Evolutionary conservation across 2,888 invertebrate genomes (phyloP), one percentile per base, ranked within the genome.

Genomic region (Leptothorax acervorum): DNA sequence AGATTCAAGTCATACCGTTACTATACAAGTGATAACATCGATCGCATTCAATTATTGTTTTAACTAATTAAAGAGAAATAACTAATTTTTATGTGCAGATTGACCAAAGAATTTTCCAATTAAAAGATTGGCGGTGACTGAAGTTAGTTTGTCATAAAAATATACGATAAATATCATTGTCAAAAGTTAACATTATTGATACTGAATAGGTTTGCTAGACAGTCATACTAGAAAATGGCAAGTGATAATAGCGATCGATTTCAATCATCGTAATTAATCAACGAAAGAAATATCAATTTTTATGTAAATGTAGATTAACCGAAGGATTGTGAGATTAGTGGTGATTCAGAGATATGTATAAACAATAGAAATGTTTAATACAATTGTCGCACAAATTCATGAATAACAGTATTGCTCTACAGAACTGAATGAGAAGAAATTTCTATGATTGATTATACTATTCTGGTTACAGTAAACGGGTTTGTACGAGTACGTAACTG

Each of bases 391-490:
- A 39, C 6, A 15, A 35, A 31, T 51, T n/a, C n/a, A n/a, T 15
- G 53, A n/a, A 71, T 53, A 53, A 35, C 18, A 51, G 11, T 48
- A n/a, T 12, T 18, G 9, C 9, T 39, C 42, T 42, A n/a, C 5
- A 55, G 8, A 70, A 3, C 8, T 31, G 31, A 11, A n/a, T 12
- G 31, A 15, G 3, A 23, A 23, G 8, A 51, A 75, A 66, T 23
- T 51, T 66, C 28, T 12, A 66, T 65, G 18, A 65, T 51, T 39
- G 39, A 76, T 76, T 65, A 48, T 35, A 8, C 12, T 15, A 48
- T 31, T 5, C 35, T 23, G 9, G 3, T 11, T 75, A 3, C 23
- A 23, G 23, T 35, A 23, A 51, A 48, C 39, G 9, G 18, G 15
- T 63, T 75, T 48, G 8, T 12, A 9, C 11, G 28, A 31, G 8